Evolutionary conservation across 2,888 invertebrate genomes (phyloP).

Genomic region (Hermaeophaga mercurialis): DNA sequence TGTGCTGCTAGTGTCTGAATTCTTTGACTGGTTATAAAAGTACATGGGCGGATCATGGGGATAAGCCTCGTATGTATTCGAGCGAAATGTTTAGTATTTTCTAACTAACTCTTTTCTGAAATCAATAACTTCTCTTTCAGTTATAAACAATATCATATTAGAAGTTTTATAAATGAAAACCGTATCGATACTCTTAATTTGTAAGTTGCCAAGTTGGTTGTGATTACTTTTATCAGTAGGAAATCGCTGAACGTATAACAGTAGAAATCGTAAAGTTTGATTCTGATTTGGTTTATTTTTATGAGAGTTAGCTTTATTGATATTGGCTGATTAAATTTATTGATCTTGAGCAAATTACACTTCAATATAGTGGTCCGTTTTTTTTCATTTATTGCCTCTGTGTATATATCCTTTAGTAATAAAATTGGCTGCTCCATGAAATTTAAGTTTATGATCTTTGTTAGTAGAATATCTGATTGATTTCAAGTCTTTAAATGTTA

Average conservation of each 20-base stretch:
- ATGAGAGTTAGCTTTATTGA: conserved; percentile 11
- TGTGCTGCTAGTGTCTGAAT: no score
- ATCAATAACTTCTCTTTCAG: no score
- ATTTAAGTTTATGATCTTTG: background rate
- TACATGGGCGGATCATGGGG: no score
- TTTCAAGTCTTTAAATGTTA: no score
- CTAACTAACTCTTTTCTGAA: no score
- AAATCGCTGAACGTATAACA: background rate
- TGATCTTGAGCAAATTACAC: conserved; percentile 12
- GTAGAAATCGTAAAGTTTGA: conserved; percentile 20
- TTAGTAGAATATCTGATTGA: no score
- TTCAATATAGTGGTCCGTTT: conserved; percentile 1
- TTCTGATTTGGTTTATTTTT: conserved; percentile 19
- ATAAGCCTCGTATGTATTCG: no score
- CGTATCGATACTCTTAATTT: conserved; percentile 3
- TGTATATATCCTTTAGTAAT: background rate
- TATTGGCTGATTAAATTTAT: conserved; percentile 15
- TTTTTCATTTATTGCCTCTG: background rate
- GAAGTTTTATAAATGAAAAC: no score
- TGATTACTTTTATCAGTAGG: conserved; percentile 3
- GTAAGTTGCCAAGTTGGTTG: background rate
- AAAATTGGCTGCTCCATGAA: background rate
- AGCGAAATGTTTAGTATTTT: no score
- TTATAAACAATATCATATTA: no score
- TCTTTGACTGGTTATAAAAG: no score